A percentile compares a stretch with the other conserved stretches of the same genome.
phyloP scores from a whole-genome alignment of 2,113 vertebrate genomes.

The Dinomys branickii region DNA sequence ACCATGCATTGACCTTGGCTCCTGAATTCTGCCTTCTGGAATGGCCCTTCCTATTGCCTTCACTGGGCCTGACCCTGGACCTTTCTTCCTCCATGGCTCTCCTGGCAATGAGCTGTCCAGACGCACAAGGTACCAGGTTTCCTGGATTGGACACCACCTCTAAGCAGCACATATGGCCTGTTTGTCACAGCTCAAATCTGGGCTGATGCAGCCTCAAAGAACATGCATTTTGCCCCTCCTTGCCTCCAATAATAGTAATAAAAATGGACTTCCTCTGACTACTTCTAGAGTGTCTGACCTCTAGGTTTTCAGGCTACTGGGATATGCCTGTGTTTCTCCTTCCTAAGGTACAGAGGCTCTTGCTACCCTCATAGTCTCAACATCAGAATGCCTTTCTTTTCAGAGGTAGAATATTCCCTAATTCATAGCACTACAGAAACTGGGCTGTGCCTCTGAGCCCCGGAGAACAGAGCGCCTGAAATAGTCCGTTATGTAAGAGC shows the following conservation, averaged over 20 bases:
- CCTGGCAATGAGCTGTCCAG: not conserved
- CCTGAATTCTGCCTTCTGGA: not conserved
- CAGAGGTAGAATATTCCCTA: not conserved
- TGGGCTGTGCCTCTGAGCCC: conserved; percentile 64
- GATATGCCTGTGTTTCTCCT: not conserved
- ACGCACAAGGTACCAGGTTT: not conserved
- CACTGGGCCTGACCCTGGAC: not conserved
- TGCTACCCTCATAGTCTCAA: not conserved
- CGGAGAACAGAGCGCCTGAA: conserved; percentile 76
- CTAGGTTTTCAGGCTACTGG: not conserved
- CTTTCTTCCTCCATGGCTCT: not conserved
- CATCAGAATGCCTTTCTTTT: not conserved
- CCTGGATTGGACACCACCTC: not conserved
- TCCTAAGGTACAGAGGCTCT: not conserved
- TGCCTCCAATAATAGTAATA: not conserved
- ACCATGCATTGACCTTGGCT: not conserved
- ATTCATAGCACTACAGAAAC: conserved; percentile 50
- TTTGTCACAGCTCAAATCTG: not conserved
- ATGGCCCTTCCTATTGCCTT: not conserved
- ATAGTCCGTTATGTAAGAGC: conserved; percentile 79
- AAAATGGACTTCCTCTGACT: not conserved
- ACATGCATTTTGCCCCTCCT: not conserved
- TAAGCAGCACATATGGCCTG: not conserved
- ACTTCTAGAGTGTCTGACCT: not conserved
- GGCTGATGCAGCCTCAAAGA: not conserved